Base-by-base conservation (phyloP, 2,888 invertebrate species). In the Dynastes maya region DNA sequence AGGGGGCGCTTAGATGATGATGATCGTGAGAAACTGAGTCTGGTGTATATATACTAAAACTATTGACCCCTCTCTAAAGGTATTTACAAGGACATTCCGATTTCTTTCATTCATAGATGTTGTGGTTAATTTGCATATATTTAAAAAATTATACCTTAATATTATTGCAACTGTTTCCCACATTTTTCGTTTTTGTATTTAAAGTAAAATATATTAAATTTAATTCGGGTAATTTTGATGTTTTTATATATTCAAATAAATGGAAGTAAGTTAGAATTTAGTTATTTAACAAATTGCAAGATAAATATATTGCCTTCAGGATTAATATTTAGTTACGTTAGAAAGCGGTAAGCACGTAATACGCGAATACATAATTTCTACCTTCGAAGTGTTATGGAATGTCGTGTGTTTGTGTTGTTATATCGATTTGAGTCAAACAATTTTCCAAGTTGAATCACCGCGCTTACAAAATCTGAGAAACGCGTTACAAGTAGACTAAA, bases 21-120 rank as follows among this genome's bases (percentile, higher is more conserved):
- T 45, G 86, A 87, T 87, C 88, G 88, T 88, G 88, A 87, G 88
- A 88, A 88, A 84, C 83, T 84, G 83, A 84, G 83, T 82, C 55
- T 45, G 45, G 9, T 8, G 11, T 45, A 45, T 45, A 45, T 45
- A 45, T 11, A 82, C 82, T 49, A 72, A 37, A 77, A 29, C 45
- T 77, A 68, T 70, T 61, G 77, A 70, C 68, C 63, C 80, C 78
- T 45, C 45, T 45, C 45, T 5, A 37, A 45, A 11, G 45, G 8
- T 78, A 75, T 79, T 67, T 80, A 82, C 81, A 83, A 82, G 83
- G 77, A 58, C 77, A 68, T 22, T 37, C 11, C 45, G 45, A 29
- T 13, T 61, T 32, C 40, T 55, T 49, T 71, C 71, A 55, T 71
- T 55, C 71, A 71, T 45, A 1, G 45, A 11, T 11, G 45, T 45